A percentile compares a stretch with the other conserved stretches of the same genome.
Evolutionary conservation across 2,888 invertebrate genomes (phyloP).

Genomic region (Eupithecia insigniata): DNA sequence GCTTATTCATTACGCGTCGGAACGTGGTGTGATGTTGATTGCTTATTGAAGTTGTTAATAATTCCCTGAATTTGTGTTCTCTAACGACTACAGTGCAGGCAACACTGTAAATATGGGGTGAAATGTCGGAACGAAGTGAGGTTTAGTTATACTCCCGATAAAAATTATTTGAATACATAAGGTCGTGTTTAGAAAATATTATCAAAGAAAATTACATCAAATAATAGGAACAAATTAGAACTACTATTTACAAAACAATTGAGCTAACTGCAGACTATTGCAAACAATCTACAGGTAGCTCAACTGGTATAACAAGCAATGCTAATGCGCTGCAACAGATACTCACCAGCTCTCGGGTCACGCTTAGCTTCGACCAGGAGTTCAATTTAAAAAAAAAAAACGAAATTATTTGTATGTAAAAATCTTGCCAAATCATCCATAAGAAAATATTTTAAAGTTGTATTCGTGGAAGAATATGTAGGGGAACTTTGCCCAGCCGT

Average conservation of each 20-base stretch:
- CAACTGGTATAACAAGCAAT: too few species aligned
- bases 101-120: not conserved
- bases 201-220: too few species aligned
- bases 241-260: too few species aligned
- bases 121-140: not conserved
- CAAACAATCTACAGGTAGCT: too few species aligned
- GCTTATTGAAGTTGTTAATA: slow-evolving; percentile 69
- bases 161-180: not conserved
- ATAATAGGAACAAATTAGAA: too few species aligned
- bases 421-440: not conserved
- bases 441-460: not conserved
- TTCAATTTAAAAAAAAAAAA: too few species aligned
- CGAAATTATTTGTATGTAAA: too few species aligned
- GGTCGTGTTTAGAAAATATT: not conserved
- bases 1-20: slow-evolving; percentile 68
- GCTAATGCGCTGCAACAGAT: too few species aligned
- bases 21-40: slow-evolving; percentile 69
- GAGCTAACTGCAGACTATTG: too few species aligned
- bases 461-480: not conserved
- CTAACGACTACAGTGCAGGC: not conserved
- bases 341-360: too few species aligned
- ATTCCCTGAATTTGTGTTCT: slow-evolving; percentile 52
- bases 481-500: not conserved
- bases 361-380: too few species aligned
- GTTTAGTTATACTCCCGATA: not conserved